Evolutionary conservation across 2,113 vertebrate genomes (phyloP), one percentile per base, ranked within the genome.

Genomic region (Cyphomyrus plagiostoma): DNA sequence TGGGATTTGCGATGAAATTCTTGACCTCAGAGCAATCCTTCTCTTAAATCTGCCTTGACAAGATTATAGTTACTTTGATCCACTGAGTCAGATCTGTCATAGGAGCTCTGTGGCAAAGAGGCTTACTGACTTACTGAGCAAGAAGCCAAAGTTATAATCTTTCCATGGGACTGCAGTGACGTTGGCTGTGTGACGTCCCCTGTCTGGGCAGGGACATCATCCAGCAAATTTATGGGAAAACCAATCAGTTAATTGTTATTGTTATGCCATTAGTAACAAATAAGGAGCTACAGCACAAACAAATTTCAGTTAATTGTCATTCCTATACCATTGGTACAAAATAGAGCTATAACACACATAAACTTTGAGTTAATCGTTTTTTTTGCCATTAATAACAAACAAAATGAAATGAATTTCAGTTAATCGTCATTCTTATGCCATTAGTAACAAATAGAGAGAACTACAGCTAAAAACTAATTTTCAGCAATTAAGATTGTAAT

Each of bases 11-110:
- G 0, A 74, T 88, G 74, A 94, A 93, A 92, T 91, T 91, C 90
- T 93, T 89, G 91, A 94, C 93, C 93, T 94, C 89, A 92, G 91
- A 93, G 91, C 89, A 92, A 53, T 94, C 93, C 92, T 53, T 86
- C 87, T 62, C 66, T 52, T 86, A 91, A 91, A 90, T 91, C 93
- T 90, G 86, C 86, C 89, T 70, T 35, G 56, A 23, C 89, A 89
- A 94, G 94, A 95, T 95, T 95, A 95, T 66, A 30, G 87, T 45
- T 91, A 92, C 92, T 95, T 95, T 95, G 95, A 96, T 95, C 95
- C 94, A 89, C 89, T 30, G 92, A 94, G 93, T 92, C 91, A 91
- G 93, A 92, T 90, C 92, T 93, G 92, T 95, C 93, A 93, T 94
- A 93, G 89, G 93, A 94, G 94, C 92, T 91, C 86, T 93, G 93